Base-by-base conservation (phyloP, 1,140 invertebrate genomes). In the Drusus annulatus region DNA sequence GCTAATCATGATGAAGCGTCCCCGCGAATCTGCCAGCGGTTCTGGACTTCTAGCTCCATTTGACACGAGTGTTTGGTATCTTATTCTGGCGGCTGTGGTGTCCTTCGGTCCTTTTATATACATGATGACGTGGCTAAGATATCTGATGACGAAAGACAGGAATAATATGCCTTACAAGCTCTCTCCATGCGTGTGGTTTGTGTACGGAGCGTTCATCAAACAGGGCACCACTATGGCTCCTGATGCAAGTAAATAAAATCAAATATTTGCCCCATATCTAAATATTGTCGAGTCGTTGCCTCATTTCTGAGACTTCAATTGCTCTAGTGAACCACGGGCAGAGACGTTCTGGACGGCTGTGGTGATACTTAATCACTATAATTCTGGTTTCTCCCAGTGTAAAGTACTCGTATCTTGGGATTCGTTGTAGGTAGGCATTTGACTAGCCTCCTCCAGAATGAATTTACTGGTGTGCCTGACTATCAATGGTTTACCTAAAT, bases 131-230 rank as follows among this genome's bases (percentile, higher is more conserved):
- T 89, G 90, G 50, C 71, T 96, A 4, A 91, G 78, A 0, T 85
- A 84, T 19, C 89, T 90, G 36, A 84, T 94, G 15, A 90, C 92
- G 25, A 90, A 87, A 78, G 88, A 89, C 81, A 85, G 91, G 15
- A 84, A 90, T 1, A 90, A 92, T 56, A 87, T 89, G 31, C 89
- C 90, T 3, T 94, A 94, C 81, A 89, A 91, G 0, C 84, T 96
- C 19, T 89, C 91, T 6, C 89, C 93, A 6, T 96, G 95, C 83
- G 89, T 95, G 60, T 97, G 96, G 96, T 97, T 96, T 84, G 95
- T 95, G 1, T 97, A 96, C 85, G 95, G 95, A 16, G 95, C 95
- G 15, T 89, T 96, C n/a, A 92, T 97, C 87, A 96, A 96, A 84
- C 96, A 97, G 87, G 95, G 96, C 31, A 94, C 95, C 23, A 94